These are phyloP conservation scores for Poeciliopsis infans DNA, from an alignment of 2,797 vertebrate species.

Conservation along the genomic window DNA sequence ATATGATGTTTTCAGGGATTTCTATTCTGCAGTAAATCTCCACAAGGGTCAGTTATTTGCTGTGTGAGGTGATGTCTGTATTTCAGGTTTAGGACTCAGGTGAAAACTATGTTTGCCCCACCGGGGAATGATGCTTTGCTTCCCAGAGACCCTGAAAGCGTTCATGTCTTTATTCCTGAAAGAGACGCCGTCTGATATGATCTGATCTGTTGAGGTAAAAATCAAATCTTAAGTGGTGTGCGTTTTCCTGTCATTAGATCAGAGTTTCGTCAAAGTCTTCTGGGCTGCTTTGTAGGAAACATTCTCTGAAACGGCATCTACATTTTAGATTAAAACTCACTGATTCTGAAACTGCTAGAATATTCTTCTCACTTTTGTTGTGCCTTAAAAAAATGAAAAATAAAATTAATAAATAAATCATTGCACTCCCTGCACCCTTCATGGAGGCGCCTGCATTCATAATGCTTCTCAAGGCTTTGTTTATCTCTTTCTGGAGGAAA, in stretches of 20 bases:
- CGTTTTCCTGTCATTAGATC: neutral
- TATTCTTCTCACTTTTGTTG: neutral
- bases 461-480: neutral
- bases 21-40: neutral
- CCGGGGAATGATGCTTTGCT: constrained; percentile 17
- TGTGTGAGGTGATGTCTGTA: neutral
- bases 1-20: neutral
- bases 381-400: neutral
- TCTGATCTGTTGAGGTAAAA: neutral
- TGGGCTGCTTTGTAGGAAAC: neutral
- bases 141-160: constrained; percentile 9
- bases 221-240: neutral
- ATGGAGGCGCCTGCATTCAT: neutral
- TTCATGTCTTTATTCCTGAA: neutral
- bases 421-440: neutral
- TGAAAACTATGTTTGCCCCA: constrained; percentile 43
- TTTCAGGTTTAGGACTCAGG: constrained; percentile 43
- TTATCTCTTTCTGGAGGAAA: neutral
- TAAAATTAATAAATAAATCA: neutral
- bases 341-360: neutral
- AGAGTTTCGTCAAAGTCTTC: neutral
- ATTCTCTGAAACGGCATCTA: neutral
- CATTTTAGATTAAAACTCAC: neutral
- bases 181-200: neutral
- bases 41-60: neutral